phyloP scores from a whole-genome alignment of 2,113 vertebrate genomes.

The Antigone vipio region DNA sequence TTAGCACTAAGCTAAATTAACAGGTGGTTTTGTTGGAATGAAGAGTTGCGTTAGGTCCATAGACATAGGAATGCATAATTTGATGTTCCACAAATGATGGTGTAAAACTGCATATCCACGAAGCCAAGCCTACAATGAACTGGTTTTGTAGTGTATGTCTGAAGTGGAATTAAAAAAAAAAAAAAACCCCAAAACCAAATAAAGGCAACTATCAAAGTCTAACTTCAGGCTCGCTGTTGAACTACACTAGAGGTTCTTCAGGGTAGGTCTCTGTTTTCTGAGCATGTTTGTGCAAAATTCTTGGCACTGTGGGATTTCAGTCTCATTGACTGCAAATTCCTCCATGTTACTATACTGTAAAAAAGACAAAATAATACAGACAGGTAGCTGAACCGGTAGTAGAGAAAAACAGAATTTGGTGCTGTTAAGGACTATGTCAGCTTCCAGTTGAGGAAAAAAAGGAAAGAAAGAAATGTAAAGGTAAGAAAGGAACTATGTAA shows the following conservation, averaged over 20 bases:
- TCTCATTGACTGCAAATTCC: neutral
- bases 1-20: neutral
- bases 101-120: neutral
- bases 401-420: neutral
- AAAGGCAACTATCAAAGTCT: neutral
- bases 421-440: neutral
- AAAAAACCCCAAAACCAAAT: neutral
- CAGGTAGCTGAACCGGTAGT: neutral
- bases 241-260: neutral
- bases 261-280: neutral
- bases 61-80: neutral
- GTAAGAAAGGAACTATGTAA: neutral
- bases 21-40: neutral
- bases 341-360: neutral
- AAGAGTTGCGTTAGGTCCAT: neutral
- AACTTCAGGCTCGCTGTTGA: neutral
- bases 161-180: neutral
- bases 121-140: neutral
- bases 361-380: neutral
- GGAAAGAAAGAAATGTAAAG: neutral
- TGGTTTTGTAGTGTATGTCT: neutral
- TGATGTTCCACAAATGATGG: neutral
- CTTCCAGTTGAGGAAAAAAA: neutral
- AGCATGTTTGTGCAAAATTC: neutral
- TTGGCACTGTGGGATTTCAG: neutral